These are phyloP conservation scores for Chaetodon trifasciatus DNA, from an alignment of 2,797 vertebrate genomes.

Conservation along the genomic window DNA sequence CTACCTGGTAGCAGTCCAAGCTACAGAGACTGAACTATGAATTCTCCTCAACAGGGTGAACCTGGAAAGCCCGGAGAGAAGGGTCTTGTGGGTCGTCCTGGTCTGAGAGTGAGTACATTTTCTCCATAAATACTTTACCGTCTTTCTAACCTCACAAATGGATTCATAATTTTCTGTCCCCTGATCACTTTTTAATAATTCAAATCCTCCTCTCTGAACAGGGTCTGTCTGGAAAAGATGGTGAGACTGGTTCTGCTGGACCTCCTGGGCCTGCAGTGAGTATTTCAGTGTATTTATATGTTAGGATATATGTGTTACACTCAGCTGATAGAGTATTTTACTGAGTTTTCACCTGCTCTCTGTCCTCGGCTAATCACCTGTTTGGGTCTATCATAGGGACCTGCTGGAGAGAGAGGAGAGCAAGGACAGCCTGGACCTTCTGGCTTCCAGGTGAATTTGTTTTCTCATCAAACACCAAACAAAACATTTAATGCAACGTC, in stretches of 20 bases:
- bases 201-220: conserved; percentile 59
- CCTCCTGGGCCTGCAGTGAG: conserved; percentile 93
- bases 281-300: conserved; percentile 51
- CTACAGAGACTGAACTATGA: background rate
- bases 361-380: conserved; percentile 24
- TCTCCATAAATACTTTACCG: background rate
- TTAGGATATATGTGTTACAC: background rate
- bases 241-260: conserved; percentile 93
- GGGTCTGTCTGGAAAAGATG: conserved; percentile 93
- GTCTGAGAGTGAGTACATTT: conserved; percentile 91
- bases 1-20: background rate
- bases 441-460: conserved; percentile 89
- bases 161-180: conserved; percentile 3
- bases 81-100: conserved; percentile 91
- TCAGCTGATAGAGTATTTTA: background rate
- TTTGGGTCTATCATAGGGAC: conserved; percentile 85
- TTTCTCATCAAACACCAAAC: conserved; percentile 21
- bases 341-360: background rate
- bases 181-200: conserved; percentile 6
- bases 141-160: conserved; percentile 2
- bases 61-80: conserved; percentile 96
- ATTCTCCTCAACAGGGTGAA: conserved; percentile 88
- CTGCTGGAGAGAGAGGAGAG: conserved; percentile 95
- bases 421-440: conserved; percentile 95
- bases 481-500: background rate